phyloP scores from a whole-genome alignment of 2,113 vertebrate species.

The Chrysochloris asiatica region DNA sequence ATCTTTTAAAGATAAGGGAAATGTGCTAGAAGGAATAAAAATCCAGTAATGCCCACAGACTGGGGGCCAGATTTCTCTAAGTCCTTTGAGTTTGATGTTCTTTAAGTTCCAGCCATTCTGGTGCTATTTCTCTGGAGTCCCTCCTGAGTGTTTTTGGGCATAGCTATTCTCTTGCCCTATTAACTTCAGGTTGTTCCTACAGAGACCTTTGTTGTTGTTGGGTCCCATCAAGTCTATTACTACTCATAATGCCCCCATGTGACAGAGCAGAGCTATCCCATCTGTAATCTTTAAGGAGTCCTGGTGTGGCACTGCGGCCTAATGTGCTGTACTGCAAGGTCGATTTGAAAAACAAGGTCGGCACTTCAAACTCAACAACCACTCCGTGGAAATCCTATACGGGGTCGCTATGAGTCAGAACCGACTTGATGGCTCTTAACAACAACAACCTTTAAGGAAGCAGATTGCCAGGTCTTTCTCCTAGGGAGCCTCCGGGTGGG shows the following conservation, averaged over 20 bases:
- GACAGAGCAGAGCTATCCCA: not conserved
- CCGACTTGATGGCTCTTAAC: too few relatives aligned
- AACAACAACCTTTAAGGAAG: too few relatives aligned
- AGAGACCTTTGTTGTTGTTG: not conserved
- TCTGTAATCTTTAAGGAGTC: not conserved
- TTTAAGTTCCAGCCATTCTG: not conserved
- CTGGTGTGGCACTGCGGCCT: too few relatives aligned
- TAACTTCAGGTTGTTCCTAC: not conserved
- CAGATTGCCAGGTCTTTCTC: too few relatives aligned
- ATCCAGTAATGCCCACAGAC: not conserved
- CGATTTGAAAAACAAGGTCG: too few relatives aligned
- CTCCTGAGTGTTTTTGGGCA: not conserved
- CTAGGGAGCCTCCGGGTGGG: not conserved
- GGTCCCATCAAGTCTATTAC: not conserved
- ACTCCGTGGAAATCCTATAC: too few relatives aligned
- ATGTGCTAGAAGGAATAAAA: constrained; percentile 22
- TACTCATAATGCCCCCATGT: not conserved
- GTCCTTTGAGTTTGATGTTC: not conserved
- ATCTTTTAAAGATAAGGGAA: constrained; percentile 36
- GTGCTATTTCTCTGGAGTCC: not conserved
- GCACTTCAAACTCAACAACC: too few relatives aligned
- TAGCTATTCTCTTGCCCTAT: not conserved
- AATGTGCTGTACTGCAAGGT: too few relatives aligned
- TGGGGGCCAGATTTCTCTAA: not conserved
- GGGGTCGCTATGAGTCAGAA: too few relatives aligned